Evolutionary conservation across 2,113 vertebrate species (phyloP), one percentile per base, ranked within the genome.

Genomic region (Centrocercus urophasianus): DNA sequence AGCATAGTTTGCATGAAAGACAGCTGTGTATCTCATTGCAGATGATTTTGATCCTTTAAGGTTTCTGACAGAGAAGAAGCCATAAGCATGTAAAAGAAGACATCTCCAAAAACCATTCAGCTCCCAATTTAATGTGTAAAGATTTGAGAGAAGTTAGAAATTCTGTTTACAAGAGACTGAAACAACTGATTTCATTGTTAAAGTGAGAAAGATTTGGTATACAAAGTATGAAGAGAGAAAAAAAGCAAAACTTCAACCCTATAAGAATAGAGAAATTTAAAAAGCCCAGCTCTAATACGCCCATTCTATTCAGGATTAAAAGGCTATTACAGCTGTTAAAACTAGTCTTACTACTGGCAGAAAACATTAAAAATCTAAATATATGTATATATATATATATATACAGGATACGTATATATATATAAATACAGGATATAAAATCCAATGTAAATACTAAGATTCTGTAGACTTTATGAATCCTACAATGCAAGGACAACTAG

Each of bases 161-260:
- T 89, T 89, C 45, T 60, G 36, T 60, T 69, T 81, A 48, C n/a
- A 45, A 78, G 72, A 77, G 24, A 63, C 61, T 92, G 67, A 87
- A 36, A 69, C 21, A 59, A 24, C 6, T 85, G 60, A 52, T n/a
- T 95, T 89, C 57, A 93, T 60, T 83, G 66, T 73, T 72, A 91
- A 84, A 45, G 64, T 64, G 40, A 38, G 22, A 88, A 32, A 56
- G 8, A n/a, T 74, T 75, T 83, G 47, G 5, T 70, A 18, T 73
- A 79, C 36, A 47, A 86, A 72, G 91, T 83, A 81, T 64, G 30
- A 42, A 89, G 69, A 91, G 65, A 45, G 45, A 84, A 88, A 86
- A 86, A 86, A 85, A 88, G 28, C n/a, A 93, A 91, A 52, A 11
- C 9, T 78, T 54, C 24, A 67, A 11, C 54, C 5, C n/a, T 52